Percentiles rank a stretch among this genome's conserved stretches.
These are phyloP conservation scores for Dipodomys ordii DNA, from an alignment of 2,113 vertebrate species.

Conservation along the genomic window DNA sequence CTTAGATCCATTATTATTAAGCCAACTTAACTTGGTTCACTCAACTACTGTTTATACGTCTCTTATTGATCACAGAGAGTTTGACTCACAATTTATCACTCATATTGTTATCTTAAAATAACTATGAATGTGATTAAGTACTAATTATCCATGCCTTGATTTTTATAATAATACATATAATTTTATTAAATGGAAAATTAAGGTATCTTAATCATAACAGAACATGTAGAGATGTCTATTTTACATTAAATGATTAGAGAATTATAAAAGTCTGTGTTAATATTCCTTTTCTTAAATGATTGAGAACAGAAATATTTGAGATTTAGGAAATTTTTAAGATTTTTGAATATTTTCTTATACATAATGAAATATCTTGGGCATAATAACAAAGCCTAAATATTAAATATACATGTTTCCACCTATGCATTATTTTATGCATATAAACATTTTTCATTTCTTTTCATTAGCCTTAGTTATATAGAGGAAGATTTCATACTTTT, in stretches of 20 bases:
- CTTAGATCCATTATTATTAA: not conserved
- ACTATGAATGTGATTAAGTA: not conserved
- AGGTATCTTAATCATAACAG: not conserved
- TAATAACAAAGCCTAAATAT: not conserved
- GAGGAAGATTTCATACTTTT: too few species aligned
- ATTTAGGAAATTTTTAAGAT: not conserved
- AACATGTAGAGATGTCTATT: not conserved
- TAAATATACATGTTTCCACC: not conserved
- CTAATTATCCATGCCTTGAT: not conserved
- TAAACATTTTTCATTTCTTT: not conserved
- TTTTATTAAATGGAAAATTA: not conserved
- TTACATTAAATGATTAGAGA: not conserved
- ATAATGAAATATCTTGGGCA: not conserved
- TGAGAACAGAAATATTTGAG: not conserved
- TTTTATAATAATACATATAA: not conserved
- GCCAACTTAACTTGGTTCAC: not conserved
- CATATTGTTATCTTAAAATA: slow-evolving; percentile 29
- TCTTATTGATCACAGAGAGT: not conserved
- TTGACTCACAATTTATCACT: not conserved
- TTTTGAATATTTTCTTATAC: not conserved
- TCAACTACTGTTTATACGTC: not conserved
- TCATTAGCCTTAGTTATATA: too few species aligned
- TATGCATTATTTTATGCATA: not conserved
- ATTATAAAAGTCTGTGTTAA: not conserved
- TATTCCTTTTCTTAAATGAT: not conserved